Evolutionary conservation across 1,140 invertebrate species (phyloP), one percentile per base, ranked within the genome.

Genomic region (Aphaenogaster rudis): DNA sequence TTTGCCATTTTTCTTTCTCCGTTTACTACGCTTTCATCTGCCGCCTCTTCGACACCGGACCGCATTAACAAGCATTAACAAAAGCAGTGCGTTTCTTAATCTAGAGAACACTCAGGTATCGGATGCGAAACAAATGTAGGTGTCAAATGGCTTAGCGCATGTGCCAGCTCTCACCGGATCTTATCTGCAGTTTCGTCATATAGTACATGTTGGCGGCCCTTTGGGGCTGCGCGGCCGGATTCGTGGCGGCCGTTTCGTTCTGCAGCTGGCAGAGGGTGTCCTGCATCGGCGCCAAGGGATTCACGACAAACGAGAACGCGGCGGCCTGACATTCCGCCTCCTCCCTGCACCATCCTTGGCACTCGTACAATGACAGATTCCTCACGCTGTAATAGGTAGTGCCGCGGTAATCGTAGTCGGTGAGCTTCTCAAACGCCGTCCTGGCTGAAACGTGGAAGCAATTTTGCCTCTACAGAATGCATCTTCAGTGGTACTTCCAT

Each of bases 291-390:
- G 98, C 98, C 92, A 99, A 94, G 3, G 98, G 98, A 94, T 99
- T 99, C 50, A 98, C 96, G 3, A 99, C 98, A 94, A 99, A 99
- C 95, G 98, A 98, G 94, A 99, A 99, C 11, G 98, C 97, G 1
- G 98, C 98, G 2, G 98, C 98, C 91, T 98, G 98, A 93, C 98
- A 99, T 91, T 99, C 98, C 0, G 97, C 96, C 92, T 99, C 98
- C 93, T 99, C 98, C 81, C 98, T 95, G 94, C 98, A 99, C 98
- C 98, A 99, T 48, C 98, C 98, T 94, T 99, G 98, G 94, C 98
- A 99, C 95, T 99, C 98, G 96, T 98, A 98, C 48, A 99, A 95
- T 8, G 98, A 98, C 42, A 99, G 96, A 95, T 99, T 99, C 92
- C 98, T 97, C 57, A 98, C 98, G 36, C 97, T 99, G 96, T 98